These are phyloP conservation scores for Acrobasis repandana DNA, from an alignment of 2,888 invertebrate genomes.

Conservation along the genomic window DNA sequence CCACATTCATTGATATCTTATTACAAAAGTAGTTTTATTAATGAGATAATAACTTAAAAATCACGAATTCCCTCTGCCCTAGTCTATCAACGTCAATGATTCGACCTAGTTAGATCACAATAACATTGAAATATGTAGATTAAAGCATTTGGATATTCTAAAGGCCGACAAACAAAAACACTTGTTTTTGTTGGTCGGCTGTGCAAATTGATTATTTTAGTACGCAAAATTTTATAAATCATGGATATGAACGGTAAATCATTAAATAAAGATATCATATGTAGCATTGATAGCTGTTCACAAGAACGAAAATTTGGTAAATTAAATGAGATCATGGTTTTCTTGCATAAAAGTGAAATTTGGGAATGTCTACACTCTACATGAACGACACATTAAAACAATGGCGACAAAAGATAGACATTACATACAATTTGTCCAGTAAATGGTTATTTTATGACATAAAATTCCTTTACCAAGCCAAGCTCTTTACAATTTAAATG, in stretches of 20 bases:
- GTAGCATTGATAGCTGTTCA: constrained; percentile 31
- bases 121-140: too few relatives aligned
- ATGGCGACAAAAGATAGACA: constrained; percentile 4
- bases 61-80: not conserved
- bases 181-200: too few relatives aligned
- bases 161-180: too few relatives aligned
- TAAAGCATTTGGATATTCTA: too few relatives aligned
- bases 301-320: constrained; percentile 64
- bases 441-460: not conserved
- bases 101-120: too few relatives aligned
- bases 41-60: not conserved
- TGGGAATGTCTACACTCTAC: constrained; percentile 26
- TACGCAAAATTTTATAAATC: not conserved
- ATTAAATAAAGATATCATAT: not conserved
- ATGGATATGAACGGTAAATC: not conserved
- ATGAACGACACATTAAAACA: constrained; percentile 14
- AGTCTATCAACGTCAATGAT: too few relatives aligned
- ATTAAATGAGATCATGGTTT: constrained; percentile 67
- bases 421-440: constrained; percentile 1
- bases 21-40: not conserved
- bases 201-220: not conserved
- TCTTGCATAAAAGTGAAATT: constrained; percentile 16
- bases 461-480: constrained; percentile 8
- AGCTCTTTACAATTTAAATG: constrained; percentile 29
- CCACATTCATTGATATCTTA: constrained; percentile 35